Conservation (phyloP, 30 jellyfish, hydroid and myxozoan species). For the Hydractinia echinata region DNA sequence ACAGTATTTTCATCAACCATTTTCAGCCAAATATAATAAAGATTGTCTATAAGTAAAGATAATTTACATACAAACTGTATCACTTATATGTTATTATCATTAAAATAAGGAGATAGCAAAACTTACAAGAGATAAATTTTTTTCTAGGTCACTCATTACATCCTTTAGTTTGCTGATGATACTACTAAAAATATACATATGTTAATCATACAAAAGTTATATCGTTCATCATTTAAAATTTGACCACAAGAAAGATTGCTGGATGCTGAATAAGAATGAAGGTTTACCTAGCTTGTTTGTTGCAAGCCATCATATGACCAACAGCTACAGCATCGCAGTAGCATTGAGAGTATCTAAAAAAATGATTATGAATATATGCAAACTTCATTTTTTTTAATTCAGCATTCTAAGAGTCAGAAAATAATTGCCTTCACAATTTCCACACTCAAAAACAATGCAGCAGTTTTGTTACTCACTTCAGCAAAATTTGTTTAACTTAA, state of each 20-base stretch:
- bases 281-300: slow-evolving; percentile 29
- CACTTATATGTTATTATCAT: no score
- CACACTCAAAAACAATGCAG: no score
- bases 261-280: neutral
- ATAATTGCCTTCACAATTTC: no score
- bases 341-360: slow-evolving; percentile 79
- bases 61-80: no score
- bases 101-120: neutral
- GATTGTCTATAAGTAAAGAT: no score
- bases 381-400: neutral
- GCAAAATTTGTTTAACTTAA: no score
- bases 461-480: no score
- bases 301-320: slow-evolving; percentile 65
- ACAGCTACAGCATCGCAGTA: slow-evolving; percentile 86
- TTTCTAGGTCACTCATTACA: slow-evolving; percentile 42
- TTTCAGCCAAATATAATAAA: no score
- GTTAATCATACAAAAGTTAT: neutral
- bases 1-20: no score
- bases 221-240: neutral
- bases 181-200: slow-evolving; percentile 24
- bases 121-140: slow-evolving; percentile 24
- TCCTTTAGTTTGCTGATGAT: slow-evolving; percentile 56
- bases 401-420: no score
- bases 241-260: neutral
- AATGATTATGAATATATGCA: neutral